phyloP scores from a whole-genome alignment of 2,113 vertebrate genomes.

The Cyprinus carpio region DNA sequence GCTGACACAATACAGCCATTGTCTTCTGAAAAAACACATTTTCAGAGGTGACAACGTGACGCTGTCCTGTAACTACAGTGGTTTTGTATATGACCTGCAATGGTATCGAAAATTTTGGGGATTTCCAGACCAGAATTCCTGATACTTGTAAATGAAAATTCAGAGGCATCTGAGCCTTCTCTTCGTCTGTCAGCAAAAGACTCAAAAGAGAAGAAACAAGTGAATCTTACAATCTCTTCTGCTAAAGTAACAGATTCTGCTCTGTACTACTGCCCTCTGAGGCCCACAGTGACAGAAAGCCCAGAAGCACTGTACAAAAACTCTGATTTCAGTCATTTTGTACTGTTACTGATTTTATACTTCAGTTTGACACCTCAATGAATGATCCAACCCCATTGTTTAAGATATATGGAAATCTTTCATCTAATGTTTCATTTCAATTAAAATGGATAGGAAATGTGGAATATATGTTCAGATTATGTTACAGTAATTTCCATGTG shows the following conservation, averaged over 20 bases:
- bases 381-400: too few species aligned
- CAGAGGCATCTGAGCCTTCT: neutral
- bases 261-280: constrained; percentile 44
- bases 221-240: constrained; percentile 20
- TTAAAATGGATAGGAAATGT: too few species aligned
- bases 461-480: too few species aligned
- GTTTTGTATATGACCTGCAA: fast-evolving
- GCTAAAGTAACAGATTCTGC: constrained; percentile 35
- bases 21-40: neutral
- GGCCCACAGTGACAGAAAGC: constrained; percentile 43
- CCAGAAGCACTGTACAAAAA: neutral
- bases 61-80: constrained; percentile 13
- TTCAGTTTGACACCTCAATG: too few species aligned
- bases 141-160: constrained; percentile 9
- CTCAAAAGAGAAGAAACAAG: constrained; percentile 2
- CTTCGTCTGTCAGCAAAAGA: neutral
- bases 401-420: too few species aligned
- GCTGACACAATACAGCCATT: neutral
- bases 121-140: neutral
- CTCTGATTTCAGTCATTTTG: neutral
- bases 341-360: too few species aligned
- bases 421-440: too few species aligned
- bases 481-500: neutral
- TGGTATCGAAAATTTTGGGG: constrained; percentile 6
- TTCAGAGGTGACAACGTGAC: neutral